These are phyloP conservation scores for Halcyon senegalensis DNA, from an alignment of 2,113 vertebrate genomes.

Conservation along the genomic window DNA sequence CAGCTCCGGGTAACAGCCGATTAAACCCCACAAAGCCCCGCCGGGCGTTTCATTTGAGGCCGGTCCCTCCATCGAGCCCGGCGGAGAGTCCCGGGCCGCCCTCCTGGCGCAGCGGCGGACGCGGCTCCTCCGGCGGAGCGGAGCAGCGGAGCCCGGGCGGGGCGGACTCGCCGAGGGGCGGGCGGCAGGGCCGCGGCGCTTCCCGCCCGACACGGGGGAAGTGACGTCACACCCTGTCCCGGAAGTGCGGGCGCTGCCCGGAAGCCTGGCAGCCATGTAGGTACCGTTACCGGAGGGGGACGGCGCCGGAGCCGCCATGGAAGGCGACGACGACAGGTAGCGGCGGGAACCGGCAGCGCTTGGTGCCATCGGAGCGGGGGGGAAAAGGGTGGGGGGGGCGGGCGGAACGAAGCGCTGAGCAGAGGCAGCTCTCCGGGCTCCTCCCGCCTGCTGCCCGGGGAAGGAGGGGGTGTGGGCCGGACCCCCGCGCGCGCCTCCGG, in stretches of 20 bases:
- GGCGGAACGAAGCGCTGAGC: not conserved
- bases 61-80: not conserved
- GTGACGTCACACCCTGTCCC: not conserved
- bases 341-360: not conserved
- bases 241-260: not conserved
- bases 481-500: not conserved
- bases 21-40: not conserved
- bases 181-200: not conserved
- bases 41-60: not conserved
- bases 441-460: no score
- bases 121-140: not conserved
- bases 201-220: not conserved
- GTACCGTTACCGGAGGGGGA: not conserved
- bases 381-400: not conserved
- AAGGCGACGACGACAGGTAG: not conserved
- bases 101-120: not conserved
- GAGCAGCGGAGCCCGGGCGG: not conserved
- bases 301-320: not conserved
- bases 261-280: not conserved
- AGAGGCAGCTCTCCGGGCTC: not conserved
- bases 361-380: not conserved
- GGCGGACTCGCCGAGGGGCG: not conserved
- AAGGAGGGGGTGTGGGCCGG: not conserved
- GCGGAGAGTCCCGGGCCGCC: not conserved
- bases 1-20: not conserved